These are phyloP conservation scores for Pegoplata infirma DNA, from an alignment of 2,888 invertebrate genomes.

Conservation along the genomic window DNA sequence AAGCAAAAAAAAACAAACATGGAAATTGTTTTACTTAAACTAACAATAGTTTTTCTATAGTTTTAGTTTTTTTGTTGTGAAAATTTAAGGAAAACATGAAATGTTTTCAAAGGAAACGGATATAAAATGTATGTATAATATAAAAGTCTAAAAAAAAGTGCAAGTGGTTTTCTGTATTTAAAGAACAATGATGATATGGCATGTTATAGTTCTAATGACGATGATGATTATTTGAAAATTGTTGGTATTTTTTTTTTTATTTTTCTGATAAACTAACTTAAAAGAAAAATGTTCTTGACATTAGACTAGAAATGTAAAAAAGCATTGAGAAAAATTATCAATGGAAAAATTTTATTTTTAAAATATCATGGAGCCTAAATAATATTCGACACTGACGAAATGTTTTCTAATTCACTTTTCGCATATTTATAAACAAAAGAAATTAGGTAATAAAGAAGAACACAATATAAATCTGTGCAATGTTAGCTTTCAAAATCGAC, in stretches of 20 bases:
- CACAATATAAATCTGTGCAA: too few species aligned
- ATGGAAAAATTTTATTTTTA: too few species aligned
- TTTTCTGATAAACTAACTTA: neutral
- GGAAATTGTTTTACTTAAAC: conserved; percentile 44
- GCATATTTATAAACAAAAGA: too few species aligned
- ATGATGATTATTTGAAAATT: neutral
- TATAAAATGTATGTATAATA: conserved; percentile 9
- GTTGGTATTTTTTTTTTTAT: neutral
- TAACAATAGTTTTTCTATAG: conserved; percentile 20
- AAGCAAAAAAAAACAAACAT: too few species aligned
- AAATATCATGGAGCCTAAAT: too few species aligned
- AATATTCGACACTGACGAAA: too few species aligned
- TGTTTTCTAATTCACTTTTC: too few species aligned
- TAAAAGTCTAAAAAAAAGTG: conserved; percentile 7
- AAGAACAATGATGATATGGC: neutral
- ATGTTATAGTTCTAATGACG: conserved; percentile 12
- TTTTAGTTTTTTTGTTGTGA: neutral
- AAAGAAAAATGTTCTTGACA: conserved; percentile 33
- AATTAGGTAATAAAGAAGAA: too few species aligned
- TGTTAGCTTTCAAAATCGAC: too few species aligned
- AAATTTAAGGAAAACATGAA: neutral
- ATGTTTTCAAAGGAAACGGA: conserved; percentile 11
- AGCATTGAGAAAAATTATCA: too few species aligned
- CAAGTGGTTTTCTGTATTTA: conserved; percentile 11
- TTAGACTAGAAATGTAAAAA: too few species aligned